Evolutionary conservation across 92 coral and sea anemone genomes (phyloP).

Genomic region (Epizoanthus rinbou): DNA sequence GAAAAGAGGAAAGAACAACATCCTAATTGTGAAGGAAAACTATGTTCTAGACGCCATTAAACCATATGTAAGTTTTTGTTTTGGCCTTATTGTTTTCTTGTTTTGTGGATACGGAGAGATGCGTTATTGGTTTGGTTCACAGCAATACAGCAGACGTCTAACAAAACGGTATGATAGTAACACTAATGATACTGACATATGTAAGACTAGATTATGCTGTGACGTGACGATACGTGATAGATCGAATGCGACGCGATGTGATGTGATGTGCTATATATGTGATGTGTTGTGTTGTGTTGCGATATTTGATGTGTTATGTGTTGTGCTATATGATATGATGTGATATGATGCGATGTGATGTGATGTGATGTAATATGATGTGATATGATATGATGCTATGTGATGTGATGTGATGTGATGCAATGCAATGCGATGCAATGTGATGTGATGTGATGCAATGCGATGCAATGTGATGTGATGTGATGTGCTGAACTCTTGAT

Average conservation of each 20-base stretch:
- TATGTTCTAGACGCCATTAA: slow-evolving; percentile 75
- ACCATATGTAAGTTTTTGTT: slow-evolving; percentile 70
- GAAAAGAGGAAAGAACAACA: slow-evolving; percentile 68
- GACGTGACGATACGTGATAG: no score
- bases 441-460: neutral
- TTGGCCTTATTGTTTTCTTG: neutral
- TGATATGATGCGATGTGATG: no score
- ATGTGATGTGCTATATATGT: no score
- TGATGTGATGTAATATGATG: neutral
- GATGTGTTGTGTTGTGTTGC: no score
- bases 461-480: neutral
- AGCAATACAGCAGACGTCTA: no score
- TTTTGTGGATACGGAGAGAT: neutral
- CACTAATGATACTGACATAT: no score
- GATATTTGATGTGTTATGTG: no score
- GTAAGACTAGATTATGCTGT: no score
- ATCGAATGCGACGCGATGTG: no score
- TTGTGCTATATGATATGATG: no score
- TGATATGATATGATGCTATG: neutral
- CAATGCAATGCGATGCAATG: neutral
- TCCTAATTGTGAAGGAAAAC: slow-evolving; percentile 85
- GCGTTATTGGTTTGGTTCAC: neutral
- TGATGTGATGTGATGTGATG: neutral
- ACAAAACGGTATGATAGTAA: no score
- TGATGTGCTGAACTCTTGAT: neutral